Base-by-base conservation (phyloP, 2,113 vertebrate genomes). In the Vimba vimba region DNA sequence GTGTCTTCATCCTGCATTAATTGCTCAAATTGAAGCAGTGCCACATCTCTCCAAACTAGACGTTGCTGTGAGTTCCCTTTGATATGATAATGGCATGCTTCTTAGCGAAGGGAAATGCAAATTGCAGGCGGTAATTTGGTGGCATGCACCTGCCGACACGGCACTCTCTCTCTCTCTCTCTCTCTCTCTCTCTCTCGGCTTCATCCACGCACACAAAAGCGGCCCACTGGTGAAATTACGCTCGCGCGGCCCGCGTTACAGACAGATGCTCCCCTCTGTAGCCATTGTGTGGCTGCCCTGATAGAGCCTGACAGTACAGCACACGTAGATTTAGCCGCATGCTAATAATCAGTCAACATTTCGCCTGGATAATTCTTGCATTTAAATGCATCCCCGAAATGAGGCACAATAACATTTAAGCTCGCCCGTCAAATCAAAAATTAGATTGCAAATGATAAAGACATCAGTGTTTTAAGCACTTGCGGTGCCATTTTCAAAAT, bases 61-160 rank as follows among this genome's bases (percentile, higher is more conserved):
- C 97, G 96, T 96, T 96, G 96, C 96, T 96, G 95, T 94, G 95
- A 96, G 96, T 73, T 96, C 95, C 96, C 97, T 99, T 99, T 99
- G 98, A 99, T 99, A 99, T 99, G 98, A 99, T 99, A 99, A 99
- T 99, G 97, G 97, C 93, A 97, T 96, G 96, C 97, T 98, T 98
- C 98, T 98, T 96, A 98, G 96, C 97, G 96, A 96, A 98, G 97
- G 97, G 97, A 97, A 97, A 97, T 97, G 96, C 96, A 96, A 97
- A 97, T 97, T 95, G 96, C 96, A 96, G 95, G 95, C 96, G 95
- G 97, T 98, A 98, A 98, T 99, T 99, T 97, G 96, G 97, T 96
- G 96, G 96, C 97, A 98, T 96, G 97, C 98, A 99, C 98, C 98
- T 98, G 97, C 97, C 97, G 96, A 97, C 96, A 96, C 93, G 94